Evolutionary conservation across 2,888 invertebrate genomes (phyloP).

Genomic region (Heliconius sara): DNA sequence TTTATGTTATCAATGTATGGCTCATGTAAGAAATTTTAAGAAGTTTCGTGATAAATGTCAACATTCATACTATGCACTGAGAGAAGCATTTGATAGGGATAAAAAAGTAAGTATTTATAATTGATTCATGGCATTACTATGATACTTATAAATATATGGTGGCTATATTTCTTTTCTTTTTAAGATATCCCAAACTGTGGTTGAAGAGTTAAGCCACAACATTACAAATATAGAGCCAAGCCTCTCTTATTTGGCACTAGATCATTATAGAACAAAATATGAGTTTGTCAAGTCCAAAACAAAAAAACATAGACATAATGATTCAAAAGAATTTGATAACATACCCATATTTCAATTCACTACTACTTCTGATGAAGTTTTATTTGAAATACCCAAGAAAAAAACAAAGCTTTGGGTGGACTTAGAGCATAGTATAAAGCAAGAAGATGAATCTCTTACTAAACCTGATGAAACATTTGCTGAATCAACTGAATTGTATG

Average conservation of each 20-base stretch:
- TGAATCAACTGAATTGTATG: constrained; percentile 25
- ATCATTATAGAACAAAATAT: constrained; percentile 58
- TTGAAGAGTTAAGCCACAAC: constrained; percentile 59
- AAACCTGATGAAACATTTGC: constrained; percentile 29
- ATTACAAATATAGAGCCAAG: constrained; percentile 58
- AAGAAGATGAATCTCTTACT: constrained; percentile 41
- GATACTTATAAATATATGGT: not conserved
- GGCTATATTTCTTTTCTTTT: not conserved
- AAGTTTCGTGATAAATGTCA: constrained; percentile 74
- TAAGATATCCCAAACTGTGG: constrained; percentile 61
- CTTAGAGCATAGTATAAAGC: constrained; percentile 51
- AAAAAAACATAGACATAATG: constrained; percentile 57
- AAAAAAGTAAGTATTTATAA: constrained; percentile 61
- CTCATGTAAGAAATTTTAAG: constrained; percentile 61
- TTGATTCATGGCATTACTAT: not conserved
- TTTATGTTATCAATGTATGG: constrained; percentile 69
- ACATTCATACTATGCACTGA: constrained; percentile 66
- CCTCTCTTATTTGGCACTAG: constrained; percentile 61
- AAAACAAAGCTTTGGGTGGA: constrained; percentile 31
- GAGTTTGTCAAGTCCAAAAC: constrained; percentile 65
- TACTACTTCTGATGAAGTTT: constrained; percentile 59
- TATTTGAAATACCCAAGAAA: constrained; percentile 53
- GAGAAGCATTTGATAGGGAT: constrained; percentile 62
- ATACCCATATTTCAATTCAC: constrained; percentile 62
- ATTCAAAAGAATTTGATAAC: constrained; percentile 47